A percentile compares a stretch with the other conserved stretches of the same genome.
These are phyloP conservation scores for Chelmon rostratus DNA, from an alignment of 2,797 vertebrate genomes.

Conservation along the genomic window DNA sequence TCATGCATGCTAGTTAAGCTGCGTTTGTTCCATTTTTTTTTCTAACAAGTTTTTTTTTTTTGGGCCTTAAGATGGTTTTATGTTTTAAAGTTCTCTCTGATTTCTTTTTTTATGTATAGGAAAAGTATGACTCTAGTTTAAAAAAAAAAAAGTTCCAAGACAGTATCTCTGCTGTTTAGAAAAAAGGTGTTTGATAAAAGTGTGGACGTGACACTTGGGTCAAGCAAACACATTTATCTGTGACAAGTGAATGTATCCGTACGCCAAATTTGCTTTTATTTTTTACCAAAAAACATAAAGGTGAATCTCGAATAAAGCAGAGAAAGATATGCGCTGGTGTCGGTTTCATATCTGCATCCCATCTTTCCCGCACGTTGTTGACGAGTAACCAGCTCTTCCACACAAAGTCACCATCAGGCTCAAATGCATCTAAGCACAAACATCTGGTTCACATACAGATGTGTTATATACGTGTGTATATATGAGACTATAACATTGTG, in stretches of 20 bases:
- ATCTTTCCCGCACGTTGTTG: not conserved
- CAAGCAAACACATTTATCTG: constrained; percentile 78
- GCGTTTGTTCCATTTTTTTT: constrained; percentile 66
- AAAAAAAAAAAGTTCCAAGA: constrained; percentile 62
- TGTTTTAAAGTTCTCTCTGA: constrained; percentile 82
- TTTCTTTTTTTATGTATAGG: constrained; percentile 68
- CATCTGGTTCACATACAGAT: too few species aligned
- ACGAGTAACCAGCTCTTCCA: too few species aligned
- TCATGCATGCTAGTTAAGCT: constrained; percentile 90
- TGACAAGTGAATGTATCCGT: constrained; percentile 96
- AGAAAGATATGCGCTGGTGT: constrained; percentile 49
- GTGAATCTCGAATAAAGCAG: constrained; percentile 79
- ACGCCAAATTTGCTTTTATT: constrained; percentile 85
- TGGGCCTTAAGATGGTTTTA: constrained; percentile 87
- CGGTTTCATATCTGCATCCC: constrained; percentile 8
- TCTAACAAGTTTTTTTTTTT: constrained; percentile 84
- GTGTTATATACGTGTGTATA: too few species aligned
- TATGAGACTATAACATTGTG: too few species aligned
- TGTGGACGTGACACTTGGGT: constrained; percentile 75
- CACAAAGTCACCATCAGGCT: not conserved
- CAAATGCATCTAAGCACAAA: too few species aligned
- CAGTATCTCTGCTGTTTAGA: constrained; percentile 71
- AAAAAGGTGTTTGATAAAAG: constrained; percentile 59
- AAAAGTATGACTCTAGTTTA: constrained; percentile 60
- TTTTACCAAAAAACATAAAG: constrained; percentile 80